These are phyloP conservation scores for Hypotaenidia okinawae DNA, from an alignment of 2,797 vertebrate species.

Conservation along the genomic window DNA sequence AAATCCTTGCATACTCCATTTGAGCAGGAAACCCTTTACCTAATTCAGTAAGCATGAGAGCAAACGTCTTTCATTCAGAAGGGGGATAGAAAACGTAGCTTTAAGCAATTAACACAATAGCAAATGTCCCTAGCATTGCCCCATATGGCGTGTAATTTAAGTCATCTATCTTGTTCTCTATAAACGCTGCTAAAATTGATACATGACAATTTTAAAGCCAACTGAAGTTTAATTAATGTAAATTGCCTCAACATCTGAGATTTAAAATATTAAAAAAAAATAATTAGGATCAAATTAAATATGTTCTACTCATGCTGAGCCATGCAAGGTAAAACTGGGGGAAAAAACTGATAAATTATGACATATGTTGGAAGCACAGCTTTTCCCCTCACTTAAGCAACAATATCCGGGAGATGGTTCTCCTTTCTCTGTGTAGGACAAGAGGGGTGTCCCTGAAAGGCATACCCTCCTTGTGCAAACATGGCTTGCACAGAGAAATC, in stretches of 20 bases:
- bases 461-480: background rate
- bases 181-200: conserved; percentile 61
- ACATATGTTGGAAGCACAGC: background rate
- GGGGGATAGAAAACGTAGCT: conserved; percentile 43
- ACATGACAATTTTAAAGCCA: conserved; percentile 51
- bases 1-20: background rate
- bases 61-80: conserved; percentile 13
- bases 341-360: background rate
- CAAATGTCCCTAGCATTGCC: conserved; percentile 56
- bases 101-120: conserved; percentile 70
- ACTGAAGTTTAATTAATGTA: conserved; percentile 65
- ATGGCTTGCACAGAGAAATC: background rate
- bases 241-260: conserved; percentile 26
- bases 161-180: conserved; percentile 36
- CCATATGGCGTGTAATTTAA: conserved; percentile 68
- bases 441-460: background rate
- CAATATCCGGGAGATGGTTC: background rate
- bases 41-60: conserved; percentile 4
- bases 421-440: background rate
- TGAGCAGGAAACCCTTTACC: background rate
- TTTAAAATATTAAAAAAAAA: conserved; percentile 1
- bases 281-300: conserved; percentile 13
- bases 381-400: background rate
- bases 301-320: background rate
- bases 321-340: background rate